Base-by-base conservation (phyloP, 2,888 invertebrate species). In the Nomada ruficornis region DNA sequence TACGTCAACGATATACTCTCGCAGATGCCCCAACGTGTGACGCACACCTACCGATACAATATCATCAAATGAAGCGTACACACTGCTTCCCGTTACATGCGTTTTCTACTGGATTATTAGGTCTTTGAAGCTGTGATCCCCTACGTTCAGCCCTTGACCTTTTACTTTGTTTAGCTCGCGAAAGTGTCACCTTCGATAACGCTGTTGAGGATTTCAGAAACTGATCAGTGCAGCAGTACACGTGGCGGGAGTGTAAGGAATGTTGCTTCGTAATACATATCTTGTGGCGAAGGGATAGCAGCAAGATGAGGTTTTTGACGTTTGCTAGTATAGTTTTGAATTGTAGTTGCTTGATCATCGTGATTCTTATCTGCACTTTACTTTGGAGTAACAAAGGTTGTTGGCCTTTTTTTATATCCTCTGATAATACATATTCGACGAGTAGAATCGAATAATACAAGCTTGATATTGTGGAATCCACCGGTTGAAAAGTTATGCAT, bases 21-120 rank as follows among this genome's bases (percentile, higher is more conserved):
- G 64, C 80, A 75, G 70, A 77, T 86, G 80, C 71, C 86, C 78
- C 36, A 36, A 78, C 86, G 83, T 80, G 82, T 79, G 62, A 70
- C 67, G 50, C 69, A 60, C 69, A 74, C 79, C 55, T 71, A 62
- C 26, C 62, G 64, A 55, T 64, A 42, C 68, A 57, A 57, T 68
- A 60, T 73, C 69, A 64, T 67, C 60, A 57, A 73, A 69, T 57
- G 36, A 62, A 82, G 60, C 81, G 69, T 63, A 20, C 13, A 26
- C 20, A 26, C 57, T 54, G 47, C 50, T 36, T 55, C 67, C 29
- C 20, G 63, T 57, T 36, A 15, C 59, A 47, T 20, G 67, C n/a
- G 15, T 11, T 36, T 20, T 15, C n/a, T 2, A 13, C 20, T 13
- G n/a, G 26, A 29, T 65, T 54, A 15, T 3, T n/a, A 15, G n/a